phyloP scores from a whole-genome alignment of 2,888 invertebrate genomes.

The Drosophila melanosoma region DNA sequence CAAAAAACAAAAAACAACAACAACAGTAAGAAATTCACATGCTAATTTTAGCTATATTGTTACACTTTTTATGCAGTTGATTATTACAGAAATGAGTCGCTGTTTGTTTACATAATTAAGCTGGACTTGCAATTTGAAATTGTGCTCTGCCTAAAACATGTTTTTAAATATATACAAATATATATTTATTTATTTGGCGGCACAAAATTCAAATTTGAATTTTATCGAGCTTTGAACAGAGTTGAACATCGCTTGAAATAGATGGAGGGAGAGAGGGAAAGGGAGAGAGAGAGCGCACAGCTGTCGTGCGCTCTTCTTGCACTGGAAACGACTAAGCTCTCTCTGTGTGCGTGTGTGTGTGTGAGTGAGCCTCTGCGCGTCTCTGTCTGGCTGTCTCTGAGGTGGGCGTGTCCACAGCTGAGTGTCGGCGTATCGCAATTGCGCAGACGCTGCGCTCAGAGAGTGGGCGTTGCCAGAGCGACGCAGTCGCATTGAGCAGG shows the following conservation, averaged over 20 bases:
- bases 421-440: conserved; percentile 51
- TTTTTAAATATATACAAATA: conserved; percentile 19
- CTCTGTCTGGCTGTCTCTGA: conserved; percentile 46
- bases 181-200: conserved; percentile 21
- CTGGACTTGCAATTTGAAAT: conserved; percentile 27
- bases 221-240: conserved; percentile 47
- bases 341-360: conserved; percentile 19
- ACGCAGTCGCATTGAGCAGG: conserved; percentile 75
- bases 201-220: conserved; percentile 58
- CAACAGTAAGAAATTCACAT: conserved; percentile 2
- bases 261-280: background rate
- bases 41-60: conserved; percentile 48
- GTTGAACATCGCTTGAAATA: conserved; percentile 30
- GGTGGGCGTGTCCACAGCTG: conserved; percentile 58
- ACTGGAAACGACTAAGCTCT: conserved; percentile 25
- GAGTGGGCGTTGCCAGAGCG: conserved; percentile 77
- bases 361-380: conserved; percentile 24
- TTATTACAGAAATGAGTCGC: conserved; percentile 37
- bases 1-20: conserved; percentile 5
- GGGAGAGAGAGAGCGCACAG: conserved; percentile 27
- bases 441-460: conserved; percentile 74
- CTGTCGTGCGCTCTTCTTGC: conserved; percentile 31
- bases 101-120: conserved; percentile 60
- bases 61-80: conserved; percentile 66
- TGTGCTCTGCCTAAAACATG: background rate